phyloP scores from a whole-genome alignment of 2,888 invertebrate genomes.

The Drosophila dives region DNA sequence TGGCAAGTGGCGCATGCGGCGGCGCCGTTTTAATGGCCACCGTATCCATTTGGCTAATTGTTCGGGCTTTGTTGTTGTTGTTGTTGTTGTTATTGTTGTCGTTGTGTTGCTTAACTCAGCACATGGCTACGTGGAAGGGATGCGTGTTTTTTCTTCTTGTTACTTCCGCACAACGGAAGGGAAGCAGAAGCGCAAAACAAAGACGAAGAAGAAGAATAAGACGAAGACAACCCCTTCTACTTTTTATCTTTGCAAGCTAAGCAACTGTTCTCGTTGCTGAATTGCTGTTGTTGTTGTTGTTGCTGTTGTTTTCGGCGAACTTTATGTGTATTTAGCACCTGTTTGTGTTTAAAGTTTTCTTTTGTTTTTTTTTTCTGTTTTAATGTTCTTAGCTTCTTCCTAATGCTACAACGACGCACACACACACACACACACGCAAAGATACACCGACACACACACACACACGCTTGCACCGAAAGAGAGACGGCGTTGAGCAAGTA shows the following conservation, averaged over 20 bases:
- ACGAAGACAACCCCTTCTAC: slow-evolving; percentile 46
- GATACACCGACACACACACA: slow-evolving; percentile 7
- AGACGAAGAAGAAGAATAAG: not conserved
- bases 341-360: slow-evolving; percentile 33
- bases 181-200: not conserved
- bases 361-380: not conserved
- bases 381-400: slow-evolving; percentile 13
- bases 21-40: slow-evolving; percentile 82
- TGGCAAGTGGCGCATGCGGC: slow-evolving; percentile 81
- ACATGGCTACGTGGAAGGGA: slow-evolving; percentile 33
- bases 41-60: slow-evolving; percentile 74
- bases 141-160: slow-evolving; percentile 3
- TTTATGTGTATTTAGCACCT: slow-evolving; percentile 45
- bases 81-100: slow-evolving; percentile 9
- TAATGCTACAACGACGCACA: slow-evolving; percentile 23
- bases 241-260: slow-evolving; percentile 1
- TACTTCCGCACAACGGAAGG: slow-evolving; percentile 49
- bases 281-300: slow-evolving; percentile 13
- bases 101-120: slow-evolving; percentile 28
- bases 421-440: slow-evolving; percentile 17
- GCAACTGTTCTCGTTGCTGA: slow-evolving; percentile 19
- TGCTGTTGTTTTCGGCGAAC: slow-evolving; percentile 15
- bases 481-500: slow-evolving; percentile 4
- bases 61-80: slow-evolving; percentile 16
- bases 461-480: slow-evolving; percentile 1